phyloP scores from a whole-genome alignment of 2,797 vertebrate species.

The Botia kubotai region DNA sequence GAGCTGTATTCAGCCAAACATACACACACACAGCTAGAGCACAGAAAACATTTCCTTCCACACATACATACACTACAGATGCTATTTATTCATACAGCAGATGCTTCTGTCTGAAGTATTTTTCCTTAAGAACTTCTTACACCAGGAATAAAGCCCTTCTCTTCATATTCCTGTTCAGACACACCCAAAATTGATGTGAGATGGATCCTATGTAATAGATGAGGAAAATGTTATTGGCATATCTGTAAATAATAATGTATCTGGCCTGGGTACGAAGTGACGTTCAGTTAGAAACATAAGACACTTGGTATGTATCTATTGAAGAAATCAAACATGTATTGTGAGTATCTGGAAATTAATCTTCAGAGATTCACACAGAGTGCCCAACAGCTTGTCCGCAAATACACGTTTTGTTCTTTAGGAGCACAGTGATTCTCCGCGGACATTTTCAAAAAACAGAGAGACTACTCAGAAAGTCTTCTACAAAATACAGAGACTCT shows the following conservation, averaged over 20 bases:
- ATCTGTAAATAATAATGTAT: neutral
- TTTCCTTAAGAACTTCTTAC: neutral
- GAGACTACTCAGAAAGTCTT: neutral
- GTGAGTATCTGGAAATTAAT: constrained; percentile 5
- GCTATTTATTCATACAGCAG: constrained; percentile 39
- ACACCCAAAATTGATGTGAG: neutral
- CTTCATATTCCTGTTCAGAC: neutral
- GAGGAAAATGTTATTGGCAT: neutral
- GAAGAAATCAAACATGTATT: neutral
- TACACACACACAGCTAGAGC: constrained; percentile 25
- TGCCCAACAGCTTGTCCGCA: neutral
- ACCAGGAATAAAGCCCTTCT: neutral
- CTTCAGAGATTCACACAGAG: neutral
- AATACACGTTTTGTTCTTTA: neutral
- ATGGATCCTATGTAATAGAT: neutral
- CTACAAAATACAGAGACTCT: neutral
- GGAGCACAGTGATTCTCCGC: neutral
- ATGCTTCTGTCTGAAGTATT: constrained; percentile 21
- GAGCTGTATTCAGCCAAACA: constrained; percentile 42
- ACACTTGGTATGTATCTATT: neutral
- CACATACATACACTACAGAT: constrained; percentile 17
- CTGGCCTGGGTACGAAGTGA: neutral
- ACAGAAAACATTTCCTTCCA: constrained; percentile 47
- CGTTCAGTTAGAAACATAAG: neutral
- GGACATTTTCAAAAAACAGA: neutral